Evolutionary conservation across 2,113 vertebrate species (phyloP), one percentile per base, ranked within the genome.

Genomic region (Haliaeetus leucogaster): DNA sequence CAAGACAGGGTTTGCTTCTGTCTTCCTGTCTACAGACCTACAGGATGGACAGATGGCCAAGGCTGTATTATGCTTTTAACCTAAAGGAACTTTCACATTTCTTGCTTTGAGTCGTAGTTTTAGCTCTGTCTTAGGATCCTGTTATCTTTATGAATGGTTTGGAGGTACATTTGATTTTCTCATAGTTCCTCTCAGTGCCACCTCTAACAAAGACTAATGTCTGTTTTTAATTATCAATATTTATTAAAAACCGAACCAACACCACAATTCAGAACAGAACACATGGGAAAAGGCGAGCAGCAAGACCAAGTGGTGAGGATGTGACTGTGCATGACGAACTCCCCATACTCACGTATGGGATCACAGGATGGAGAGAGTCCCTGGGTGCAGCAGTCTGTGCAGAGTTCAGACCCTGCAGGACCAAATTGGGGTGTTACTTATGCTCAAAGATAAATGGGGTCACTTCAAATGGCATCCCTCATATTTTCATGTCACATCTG

Each of bases 311-410:
- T 1, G 0, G 19, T 50, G 15, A 29, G 21, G 34, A 19, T 36
- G 13, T 29, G 20, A 36, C 25, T 48, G 16, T 29, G 56, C 3
- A 2, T 68, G 21, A 47, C 40, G 67, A 45, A n/a, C 10, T 32
- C 12, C 5, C 6, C 0, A 0, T 63, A 22, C 36, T 87, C 22
- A 16, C 0, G 0, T 26, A 16, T 6, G 11, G 22, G 3, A 7
- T 50, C 32, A 45, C 9, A 80, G 16, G 23, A 40, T 13, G 17
- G 38, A 71, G 19, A 43, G 7, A 25, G 13, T 53, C 27, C 11
- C 16, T 48, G 27, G 12, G 8, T 74, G 34, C 16, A 56, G 45
- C 14, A 58, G 13, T 12, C 18, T 84, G 18, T 32, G 22, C 6
- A 38, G 32, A 45, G 20, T 25, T 8, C 25, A 62, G n/a, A 66